Conservation (phyloP, 2,797 vertebrate species). For the Centropyge bicolor region DNA sequence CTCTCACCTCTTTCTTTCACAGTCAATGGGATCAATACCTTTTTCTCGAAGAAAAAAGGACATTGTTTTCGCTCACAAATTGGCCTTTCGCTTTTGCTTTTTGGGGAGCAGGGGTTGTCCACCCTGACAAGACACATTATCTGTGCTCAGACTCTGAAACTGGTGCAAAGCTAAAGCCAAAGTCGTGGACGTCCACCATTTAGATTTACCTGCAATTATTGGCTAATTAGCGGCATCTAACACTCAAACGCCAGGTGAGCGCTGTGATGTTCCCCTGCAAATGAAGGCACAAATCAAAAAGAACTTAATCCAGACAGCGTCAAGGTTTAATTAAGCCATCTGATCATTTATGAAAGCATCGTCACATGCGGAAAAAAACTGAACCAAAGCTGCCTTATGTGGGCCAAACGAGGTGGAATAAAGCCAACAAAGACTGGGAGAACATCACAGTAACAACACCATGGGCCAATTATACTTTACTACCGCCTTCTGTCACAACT, state of each 20-base stretch:
- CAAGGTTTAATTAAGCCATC: slow-evolving; percentile 46
- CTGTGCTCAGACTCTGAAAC: not conserved
- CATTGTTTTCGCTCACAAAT: slow-evolving; percentile 10
- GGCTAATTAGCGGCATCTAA: not conserved
- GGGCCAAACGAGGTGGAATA: slow-evolving; percentile 46
- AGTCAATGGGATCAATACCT: slow-evolving; percentile 35
- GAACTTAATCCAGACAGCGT: slow-evolving; percentile 3
- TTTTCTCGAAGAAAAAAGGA: not conserved
- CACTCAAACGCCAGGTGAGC: not conserved
- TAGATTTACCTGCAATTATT: not conserved
- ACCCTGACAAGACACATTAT: slow-evolving; percentile 1
- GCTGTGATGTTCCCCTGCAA: slow-evolving; percentile 11
- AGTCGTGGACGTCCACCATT: not conserved
- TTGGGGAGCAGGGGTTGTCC: not conserved
- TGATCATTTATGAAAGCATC: slow-evolving; percentile 52
- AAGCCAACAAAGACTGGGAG: slow-evolving; percentile 39
- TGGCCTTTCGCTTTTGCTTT: not conserved
- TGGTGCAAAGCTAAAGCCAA: slow-evolving; percentile 6
- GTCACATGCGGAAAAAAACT: slow-evolving; percentile 17
- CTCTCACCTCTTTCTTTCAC: slow-evolving; percentile 11
- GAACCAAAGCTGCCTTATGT: slow-evolving; percentile 13
- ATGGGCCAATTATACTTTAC: slow-evolving; percentile 51
- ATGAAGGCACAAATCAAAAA: slow-evolving; percentile 27
- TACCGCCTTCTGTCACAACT: slow-evolving; percentile 57
- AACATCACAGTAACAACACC: slow-evolving; percentile 39